Evolutionary conservation across 2,113 vertebrate genomes (phyloP).

Genomic region (Marcusenius ussheri): DNA sequence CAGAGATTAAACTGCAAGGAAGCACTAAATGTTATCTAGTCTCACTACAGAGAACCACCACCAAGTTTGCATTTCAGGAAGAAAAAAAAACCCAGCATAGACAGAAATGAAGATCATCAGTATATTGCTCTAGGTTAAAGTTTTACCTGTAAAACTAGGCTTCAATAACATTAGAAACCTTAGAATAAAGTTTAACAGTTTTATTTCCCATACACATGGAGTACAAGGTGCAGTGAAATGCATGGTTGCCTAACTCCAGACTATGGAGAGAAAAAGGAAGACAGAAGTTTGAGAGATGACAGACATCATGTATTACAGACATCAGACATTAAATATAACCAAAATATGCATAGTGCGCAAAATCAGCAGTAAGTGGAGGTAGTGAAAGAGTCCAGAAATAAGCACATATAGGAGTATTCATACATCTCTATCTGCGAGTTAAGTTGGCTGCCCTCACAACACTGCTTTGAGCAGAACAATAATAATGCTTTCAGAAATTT

Average conservation of each 20-base stretch:
- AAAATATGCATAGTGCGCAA: not conserved
- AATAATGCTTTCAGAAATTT: slow-evolving; percentile 57
- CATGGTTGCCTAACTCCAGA: not conserved
- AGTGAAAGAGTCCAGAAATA: not conserved
- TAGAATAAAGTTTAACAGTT: not conserved
- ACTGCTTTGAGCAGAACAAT: slow-evolving; percentile 57
- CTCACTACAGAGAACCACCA: not conserved
- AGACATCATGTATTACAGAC: not conserved
- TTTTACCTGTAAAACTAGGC: not conserved
- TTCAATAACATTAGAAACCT: not conserved
- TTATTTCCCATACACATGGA: not conserved
- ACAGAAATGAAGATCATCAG: not conserved
- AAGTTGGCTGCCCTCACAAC: slow-evolving; percentile 15
- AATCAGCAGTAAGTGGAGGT: not conserved
- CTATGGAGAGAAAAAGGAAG: not conserved
- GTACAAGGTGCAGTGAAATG: not conserved
- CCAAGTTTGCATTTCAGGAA: not conserved
- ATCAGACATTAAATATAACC: not conserved
- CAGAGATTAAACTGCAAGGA: not conserved
- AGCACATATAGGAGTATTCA: not conserved
- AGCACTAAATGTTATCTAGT: not conserved
- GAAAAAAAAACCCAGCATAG: not conserved
- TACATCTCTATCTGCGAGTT: not conserved
- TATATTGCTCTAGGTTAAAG: not conserved
- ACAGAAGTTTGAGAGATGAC: not conserved